phyloP scores from a whole-genome alignment of 2,797 vertebrate species.

The Dendrocincla tyrannina region DNA sequence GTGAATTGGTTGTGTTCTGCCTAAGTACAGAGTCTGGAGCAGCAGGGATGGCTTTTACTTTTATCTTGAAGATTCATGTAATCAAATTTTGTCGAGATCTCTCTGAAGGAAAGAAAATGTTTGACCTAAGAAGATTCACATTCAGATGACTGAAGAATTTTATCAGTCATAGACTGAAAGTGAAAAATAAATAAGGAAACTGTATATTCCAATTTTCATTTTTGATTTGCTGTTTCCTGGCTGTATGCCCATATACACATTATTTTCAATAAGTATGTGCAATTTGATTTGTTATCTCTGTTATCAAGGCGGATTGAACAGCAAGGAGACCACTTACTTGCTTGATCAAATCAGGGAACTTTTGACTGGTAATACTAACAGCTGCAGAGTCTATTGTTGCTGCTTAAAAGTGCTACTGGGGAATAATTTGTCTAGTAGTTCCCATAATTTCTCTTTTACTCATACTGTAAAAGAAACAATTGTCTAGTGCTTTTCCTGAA shows the following conservation, averaged over 20 bases:
- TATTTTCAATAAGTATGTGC: background rate
- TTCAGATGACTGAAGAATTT: background rate
- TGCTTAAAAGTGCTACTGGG: background rate
- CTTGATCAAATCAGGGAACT: background rate
- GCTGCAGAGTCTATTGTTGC: background rate
- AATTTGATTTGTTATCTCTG: constrained; percentile 3
- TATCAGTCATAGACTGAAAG: background rate
- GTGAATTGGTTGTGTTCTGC: background rate
- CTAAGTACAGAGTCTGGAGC: background rate
- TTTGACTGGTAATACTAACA: constrained; percentile 3
- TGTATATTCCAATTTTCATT: background rate
- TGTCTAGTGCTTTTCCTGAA: background rate
- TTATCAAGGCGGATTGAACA: background rate
- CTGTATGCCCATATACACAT: background rate
- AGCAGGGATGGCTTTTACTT: background rate
- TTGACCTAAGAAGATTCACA: background rate
- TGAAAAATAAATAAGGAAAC: background rate
- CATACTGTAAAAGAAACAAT: background rate
- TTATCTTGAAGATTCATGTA: background rate
- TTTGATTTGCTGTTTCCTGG: background rate
- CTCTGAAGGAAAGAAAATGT: background rate
- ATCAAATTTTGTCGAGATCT: background rate
- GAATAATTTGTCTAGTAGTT: background rate
- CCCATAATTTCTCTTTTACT: background rate
- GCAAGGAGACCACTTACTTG: background rate